Conservation (phyloP, 2,113 vertebrate species). For the Dasyornis broadbenti region DNA sequence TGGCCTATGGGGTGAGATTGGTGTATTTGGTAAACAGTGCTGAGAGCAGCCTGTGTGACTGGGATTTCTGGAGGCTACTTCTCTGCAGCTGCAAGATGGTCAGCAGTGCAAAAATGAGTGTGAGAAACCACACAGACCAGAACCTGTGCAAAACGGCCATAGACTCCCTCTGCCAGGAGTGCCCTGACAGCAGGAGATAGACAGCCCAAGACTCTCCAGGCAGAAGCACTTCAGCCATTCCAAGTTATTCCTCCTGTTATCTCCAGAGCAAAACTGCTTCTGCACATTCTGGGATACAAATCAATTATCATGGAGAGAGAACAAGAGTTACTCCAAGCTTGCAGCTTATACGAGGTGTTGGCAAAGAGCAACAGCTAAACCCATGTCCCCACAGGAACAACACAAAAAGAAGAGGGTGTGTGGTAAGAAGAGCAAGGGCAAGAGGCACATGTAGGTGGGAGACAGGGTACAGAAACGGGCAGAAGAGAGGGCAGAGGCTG, state of each 20-base stretch:
- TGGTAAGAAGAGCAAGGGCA: background rate
- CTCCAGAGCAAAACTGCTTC: background rate
- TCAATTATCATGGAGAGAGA: background rate
- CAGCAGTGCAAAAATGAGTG: background rate
- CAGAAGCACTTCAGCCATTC: background rate
- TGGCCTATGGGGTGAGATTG: background rate
- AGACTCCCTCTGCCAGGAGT: background rate
- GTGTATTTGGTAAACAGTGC: background rate
- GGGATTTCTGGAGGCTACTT: background rate
- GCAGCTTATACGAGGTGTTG: background rate
- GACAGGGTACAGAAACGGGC: background rate
- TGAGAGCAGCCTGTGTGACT: background rate
- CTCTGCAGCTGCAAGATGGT: background rate
- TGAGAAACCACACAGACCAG: background rate
- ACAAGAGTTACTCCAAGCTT: background rate
- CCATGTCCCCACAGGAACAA: background rate
- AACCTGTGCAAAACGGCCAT: background rate
- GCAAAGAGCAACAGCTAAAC: background rate
- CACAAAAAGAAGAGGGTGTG: accelerated
- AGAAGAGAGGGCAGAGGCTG: background rate
- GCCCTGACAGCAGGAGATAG: background rate
- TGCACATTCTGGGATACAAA: background rate
- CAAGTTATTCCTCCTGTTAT: background rate
- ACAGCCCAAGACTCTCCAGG: background rate
- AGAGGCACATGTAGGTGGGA: accelerated